Base-by-base conservation (phyloP, 2,888 invertebrate species). In the Ditylenchus weischeri region DNA sequence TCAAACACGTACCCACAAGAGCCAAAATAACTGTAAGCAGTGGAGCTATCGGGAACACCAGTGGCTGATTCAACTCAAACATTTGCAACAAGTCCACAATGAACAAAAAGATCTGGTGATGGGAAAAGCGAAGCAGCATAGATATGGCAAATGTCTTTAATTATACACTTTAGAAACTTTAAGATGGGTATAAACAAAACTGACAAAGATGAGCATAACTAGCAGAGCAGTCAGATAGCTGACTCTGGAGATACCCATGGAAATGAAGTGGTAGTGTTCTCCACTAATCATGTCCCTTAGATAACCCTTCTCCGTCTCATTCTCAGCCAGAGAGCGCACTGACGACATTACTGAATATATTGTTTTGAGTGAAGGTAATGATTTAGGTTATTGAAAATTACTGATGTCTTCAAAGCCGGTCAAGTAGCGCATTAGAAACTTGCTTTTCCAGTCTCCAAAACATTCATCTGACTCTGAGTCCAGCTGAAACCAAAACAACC, bases 31-130 rank as follows among this genome's bases (percentile, higher is more conserved):
- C 95, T 7, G 96, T 98, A 75, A 98, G 88, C 63, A 98, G 87
- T 5, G 96, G 94, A 48, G 96, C 96, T 57, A 93, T 93, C 47
- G 96, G 95, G 84, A 95, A 95, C 13, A 90, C 90, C 65, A 93
- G 90, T 3, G 91, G 89, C 71, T 91, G 90, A 86, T 95, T 95
- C 86, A 93, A 91, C 86, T 95, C 96, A 85, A 96, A 86, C 92
- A 95, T 94, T 86, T 96, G 95, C 75, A 98, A 88, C 66, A 98
- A 88, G 85, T 98, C 96, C 84, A 96, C 94, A 80, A 98, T 96
- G 84, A 98, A 96, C 72, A 96, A 90, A 86, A 99, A 96, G 83
- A 99, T 96, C 87, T 98, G 98, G 85, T 98, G 96, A 86, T 99
- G 98, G 15, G 96, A 96, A 86, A 96, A 98, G 62, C 96, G 89